phyloP scores from a whole-genome alignment of 2,113 vertebrate species.

The Xenus cinereus region DNA sequence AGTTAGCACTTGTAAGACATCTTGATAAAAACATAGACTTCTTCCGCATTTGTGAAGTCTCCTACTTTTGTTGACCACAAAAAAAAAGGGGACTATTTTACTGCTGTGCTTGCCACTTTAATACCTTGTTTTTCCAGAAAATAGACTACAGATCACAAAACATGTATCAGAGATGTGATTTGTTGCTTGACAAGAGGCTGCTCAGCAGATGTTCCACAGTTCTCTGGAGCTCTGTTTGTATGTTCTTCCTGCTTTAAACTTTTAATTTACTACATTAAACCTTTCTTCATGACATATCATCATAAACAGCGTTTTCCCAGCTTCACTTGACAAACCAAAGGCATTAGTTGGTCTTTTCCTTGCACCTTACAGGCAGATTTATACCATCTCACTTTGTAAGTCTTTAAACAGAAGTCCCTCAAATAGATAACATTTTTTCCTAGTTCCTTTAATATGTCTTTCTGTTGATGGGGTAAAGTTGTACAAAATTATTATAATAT shows the following conservation, averaged over 20 bases:
- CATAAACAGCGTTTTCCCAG: neutral
- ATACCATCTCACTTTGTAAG: neutral
- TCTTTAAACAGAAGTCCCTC: neutral
- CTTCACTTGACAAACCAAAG: neutral
- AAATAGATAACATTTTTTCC: neutral
- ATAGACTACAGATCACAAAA: neutral
- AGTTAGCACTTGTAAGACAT: neutral
- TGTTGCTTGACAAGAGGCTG: neutral
- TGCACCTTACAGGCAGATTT: neutral
- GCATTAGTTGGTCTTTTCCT: neutral
- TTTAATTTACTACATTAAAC: neutral
- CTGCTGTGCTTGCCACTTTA: neutral
- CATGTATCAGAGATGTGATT: neutral
- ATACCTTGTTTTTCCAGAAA: neutral
- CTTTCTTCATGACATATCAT: neutral
- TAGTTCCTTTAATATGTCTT: neutral
- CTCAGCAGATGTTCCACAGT: neutral
- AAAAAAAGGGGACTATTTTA: neutral
- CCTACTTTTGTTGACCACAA: neutral
- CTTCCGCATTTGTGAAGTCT: neutral
- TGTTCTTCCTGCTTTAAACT: neutral
- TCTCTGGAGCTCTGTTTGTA: neutral
- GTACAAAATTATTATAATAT: neutral
- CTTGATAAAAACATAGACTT: neutral
- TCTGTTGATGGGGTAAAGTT: neutral